A percentile compares a stretch with the other conserved stretches of the same genome.
phyloP scores from a whole-genome alignment of 2,113 vertebrate genomes.

The Poecile atricapillus region DNA sequence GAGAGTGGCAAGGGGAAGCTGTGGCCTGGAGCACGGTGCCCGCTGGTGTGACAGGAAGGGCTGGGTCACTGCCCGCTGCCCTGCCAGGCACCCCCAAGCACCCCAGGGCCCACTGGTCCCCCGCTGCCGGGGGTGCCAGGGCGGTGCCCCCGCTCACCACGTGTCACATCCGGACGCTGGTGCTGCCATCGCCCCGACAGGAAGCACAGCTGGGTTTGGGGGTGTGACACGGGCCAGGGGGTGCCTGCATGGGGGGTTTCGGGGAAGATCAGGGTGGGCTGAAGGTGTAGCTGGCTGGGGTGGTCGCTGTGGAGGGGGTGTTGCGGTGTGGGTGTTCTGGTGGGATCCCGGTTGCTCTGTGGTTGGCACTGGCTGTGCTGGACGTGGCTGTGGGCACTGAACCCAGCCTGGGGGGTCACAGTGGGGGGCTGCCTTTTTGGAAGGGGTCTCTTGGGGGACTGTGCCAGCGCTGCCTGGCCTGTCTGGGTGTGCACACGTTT shows the following conservation, averaged over 20 bases:
- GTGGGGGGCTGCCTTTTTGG: not conserved
- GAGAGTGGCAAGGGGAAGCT: conserved; percentile 74
- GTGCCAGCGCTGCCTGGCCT: not conserved
- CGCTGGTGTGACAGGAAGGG: conserved; percentile 73
- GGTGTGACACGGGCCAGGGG: not conserved
- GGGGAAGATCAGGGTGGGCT: not conserved
- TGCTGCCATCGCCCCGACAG: conserved; percentile 8
- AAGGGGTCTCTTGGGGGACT: not conserved
- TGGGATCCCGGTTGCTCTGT: not conserved
- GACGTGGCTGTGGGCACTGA: not conserved
- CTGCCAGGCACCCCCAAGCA: not conserved
- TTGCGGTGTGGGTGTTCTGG: fast-evolving
- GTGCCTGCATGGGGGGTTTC: not conserved
- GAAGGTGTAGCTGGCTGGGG: not conserved
- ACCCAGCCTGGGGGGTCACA: not conserved
- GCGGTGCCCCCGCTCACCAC: not conserved
- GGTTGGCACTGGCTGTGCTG: not conserved
- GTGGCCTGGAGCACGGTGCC: conserved; percentile 65
- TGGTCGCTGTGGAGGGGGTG: not conserved
- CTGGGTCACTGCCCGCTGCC: not conserved
- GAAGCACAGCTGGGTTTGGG: not conserved
- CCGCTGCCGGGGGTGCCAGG: not conserved
- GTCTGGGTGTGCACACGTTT: not conserved
- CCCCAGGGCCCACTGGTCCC: not conserved
- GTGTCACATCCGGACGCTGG: conserved; percentile 48